Evolutionary conservation across 1,140 invertebrate genomes (phyloP), one percentile per base, ranked within the genome.

Genomic region (Camponotus vicinus): DNA sequence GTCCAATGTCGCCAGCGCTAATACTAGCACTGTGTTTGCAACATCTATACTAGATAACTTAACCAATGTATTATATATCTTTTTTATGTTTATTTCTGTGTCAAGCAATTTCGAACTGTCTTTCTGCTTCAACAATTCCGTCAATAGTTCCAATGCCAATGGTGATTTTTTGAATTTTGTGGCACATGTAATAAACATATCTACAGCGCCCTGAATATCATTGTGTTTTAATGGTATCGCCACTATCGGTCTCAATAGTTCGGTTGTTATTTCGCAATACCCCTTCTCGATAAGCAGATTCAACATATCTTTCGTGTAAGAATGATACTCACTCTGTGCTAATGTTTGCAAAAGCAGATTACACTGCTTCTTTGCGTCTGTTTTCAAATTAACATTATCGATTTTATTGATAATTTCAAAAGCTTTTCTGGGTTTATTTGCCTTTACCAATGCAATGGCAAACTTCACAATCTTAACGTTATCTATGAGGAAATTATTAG

Each of bases 391-490:
- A 37, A 95, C 78, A n/a, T 45, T 93, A 92, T 32, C 90, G 89
- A 91, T 93, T 15, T 94, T 93, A 9, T 92, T 90, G 55, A 96
- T 94, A 76, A 96, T 86, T 13, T 94, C 80, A 1, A 95, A 90
- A 3, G 96, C 96, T 52, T 94, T 92, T 1, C 95, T 88, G 21
- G 95, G 92, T 82, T 94, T 93, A 71, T 94, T 92, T 45, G 95
- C 91, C 42, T 95, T 94, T 0, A 96, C 94, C 87, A 96, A 94
- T 1, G 96, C 91, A 1, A 92, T 95, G 0, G 95, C 96, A 71
- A 95, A 96, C 88, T 96, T 94, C 8, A 97, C 92, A 11, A 96
- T 92, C 93, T 97, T 97, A 83, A 92, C 95, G 63, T 94, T 95
- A 89, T 97, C 96, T 11, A 97, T 90, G 0, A 75, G 91, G 91